Conservation (phyloP, 2,888 invertebrate species). For the Cryptops parisi region DNA sequence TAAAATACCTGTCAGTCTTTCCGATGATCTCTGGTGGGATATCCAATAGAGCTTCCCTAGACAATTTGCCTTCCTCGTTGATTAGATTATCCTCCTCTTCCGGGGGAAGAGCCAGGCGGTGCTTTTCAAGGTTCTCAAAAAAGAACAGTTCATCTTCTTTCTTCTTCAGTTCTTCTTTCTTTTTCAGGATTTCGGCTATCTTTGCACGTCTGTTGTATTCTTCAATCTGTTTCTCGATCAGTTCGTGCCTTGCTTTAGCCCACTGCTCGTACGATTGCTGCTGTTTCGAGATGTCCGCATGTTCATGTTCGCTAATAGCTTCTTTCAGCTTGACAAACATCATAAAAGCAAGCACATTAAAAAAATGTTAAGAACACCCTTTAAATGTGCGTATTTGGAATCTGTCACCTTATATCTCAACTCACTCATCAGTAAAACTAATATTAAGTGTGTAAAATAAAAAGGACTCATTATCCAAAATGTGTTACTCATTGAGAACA, state of each 20-base stretch:
- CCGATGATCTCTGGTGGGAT: slow-evolving; percentile 9
- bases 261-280: slow-evolving; percentile 43
- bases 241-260: slow-evolving; percentile 42
- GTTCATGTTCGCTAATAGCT: slow-evolving; percentile 40
- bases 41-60: slow-evolving; percentile 1
- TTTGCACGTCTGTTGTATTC: slow-evolving; percentile 37
- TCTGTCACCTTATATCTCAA: too few relatives aligned
- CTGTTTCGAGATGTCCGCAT: slow-evolving; percentile 44
- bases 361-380: too few relatives aligned
- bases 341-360: too few relatives aligned
- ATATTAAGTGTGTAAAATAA: too few relatives aligned
- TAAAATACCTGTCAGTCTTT: neutral
- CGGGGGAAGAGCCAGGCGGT: slow-evolving; percentile 14
- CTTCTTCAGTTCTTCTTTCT: slow-evolving; percentile 42
- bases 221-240: slow-evolving; percentile 44
- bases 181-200: slow-evolving; percentile 42
- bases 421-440: too few relatives aligned
- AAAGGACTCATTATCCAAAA: too few relatives aligned
- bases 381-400: too few relatives aligned
- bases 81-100: slow-evolving; percentile 11
- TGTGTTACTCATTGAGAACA: too few relatives aligned
- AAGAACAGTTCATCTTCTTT: slow-evolving; percentile 48
- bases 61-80: slow-evolving; percentile 7
- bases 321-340: too few relatives aligned
- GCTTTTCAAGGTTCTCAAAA: slow-evolving; percentile 63